These are phyloP conservation scores for Meriones psammophilus DNA, from an alignment of 2,797 vertebrate species.

Conservation along the genomic window DNA sequence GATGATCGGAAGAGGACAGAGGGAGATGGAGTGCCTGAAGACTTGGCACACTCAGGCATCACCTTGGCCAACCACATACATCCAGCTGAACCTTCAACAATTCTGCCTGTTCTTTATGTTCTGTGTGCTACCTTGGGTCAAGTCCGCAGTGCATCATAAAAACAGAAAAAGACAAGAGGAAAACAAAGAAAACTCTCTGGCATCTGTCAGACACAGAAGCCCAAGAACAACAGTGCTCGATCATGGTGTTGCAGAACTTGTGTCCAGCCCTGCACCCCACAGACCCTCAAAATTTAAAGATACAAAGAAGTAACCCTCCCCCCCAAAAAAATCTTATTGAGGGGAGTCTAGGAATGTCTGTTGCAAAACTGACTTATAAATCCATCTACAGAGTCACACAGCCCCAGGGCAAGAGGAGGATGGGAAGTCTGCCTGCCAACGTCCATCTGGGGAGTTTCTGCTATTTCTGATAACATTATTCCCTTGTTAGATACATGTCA, in stretches of 20 bases:
- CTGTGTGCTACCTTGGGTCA: slow-evolving; percentile 59
- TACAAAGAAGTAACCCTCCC: neutral
- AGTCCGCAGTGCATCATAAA: slow-evolving; percentile 66
- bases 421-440: neutral
- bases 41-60: neutral
- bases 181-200: slow-evolving; percentile 22
- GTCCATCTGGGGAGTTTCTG: slow-evolving; percentile 53
- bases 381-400: slow-evolving; percentile 50
- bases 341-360: slow-evolving; percentile 33
- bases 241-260: neutral
- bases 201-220: neutral
- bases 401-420: neutral
- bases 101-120: slow-evolving; percentile 58
- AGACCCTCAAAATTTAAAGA: slow-evolving; percentile 63
- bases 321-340: slow-evolving; percentile 8
- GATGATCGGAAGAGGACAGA: neutral
- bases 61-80: neutral
- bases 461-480: slow-evolving; percentile 73
- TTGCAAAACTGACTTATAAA: slow-evolving; percentile 64
- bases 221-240: neutral
- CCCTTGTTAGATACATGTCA: slow-evolving; percentile 52
- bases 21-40: neutral
- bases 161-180: slow-evolving; percentile 17
- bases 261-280: neutral
- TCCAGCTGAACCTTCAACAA: neutral